Evolutionary conservation across 2,888 invertebrate genomes (phyloP), one percentile per base, ranked within the genome.

Genomic region (Xanthia icteritia): DNA sequence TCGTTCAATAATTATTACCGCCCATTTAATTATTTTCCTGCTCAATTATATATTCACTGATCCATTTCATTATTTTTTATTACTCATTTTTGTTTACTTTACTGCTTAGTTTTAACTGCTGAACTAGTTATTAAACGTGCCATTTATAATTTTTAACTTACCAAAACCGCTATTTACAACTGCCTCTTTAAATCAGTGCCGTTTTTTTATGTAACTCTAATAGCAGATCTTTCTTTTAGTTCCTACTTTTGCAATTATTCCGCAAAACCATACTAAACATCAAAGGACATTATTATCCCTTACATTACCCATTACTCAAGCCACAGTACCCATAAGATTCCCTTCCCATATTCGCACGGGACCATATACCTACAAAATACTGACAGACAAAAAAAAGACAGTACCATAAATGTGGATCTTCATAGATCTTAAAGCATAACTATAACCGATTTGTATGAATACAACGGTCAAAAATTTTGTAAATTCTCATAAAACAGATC

Each of bases 261-360:
- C 2, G 20, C 15, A 65, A 68, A 36, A 51, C 4, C n/a, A 56
- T 17, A 31, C 31, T 31, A 31, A 2, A 42, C 13, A 27, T 27
- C 1, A 27, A 39, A 72, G 6, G 36, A 61, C 8, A 42, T 31
- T 27, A 66, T 39, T 51, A 27, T 66, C 1, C 42, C 58, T 39
- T 31, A 51, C 13, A 45, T 63, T 73, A n/a, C 27, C 39, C 15
- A 64, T 60, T 31, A 60, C 58, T 0, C 6, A 23, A 36, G 64
- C 13, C 31, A 60, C 51, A 68, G 20, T 63, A 42, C 23, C 69
- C 60, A 56, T 45, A 67, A 48, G 51, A 79, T 68, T 13, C 56
- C 31, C 20, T 42, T 31, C 11, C 39, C 48, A 39, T 27, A 70
- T 60, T 79, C 79, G 64, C 84, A 83, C 58, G 69, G 69, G 80